Evolutionary conservation across 2,888 invertebrate species (phyloP).

Genomic region (Diachrysia chrysitis): DNA sequence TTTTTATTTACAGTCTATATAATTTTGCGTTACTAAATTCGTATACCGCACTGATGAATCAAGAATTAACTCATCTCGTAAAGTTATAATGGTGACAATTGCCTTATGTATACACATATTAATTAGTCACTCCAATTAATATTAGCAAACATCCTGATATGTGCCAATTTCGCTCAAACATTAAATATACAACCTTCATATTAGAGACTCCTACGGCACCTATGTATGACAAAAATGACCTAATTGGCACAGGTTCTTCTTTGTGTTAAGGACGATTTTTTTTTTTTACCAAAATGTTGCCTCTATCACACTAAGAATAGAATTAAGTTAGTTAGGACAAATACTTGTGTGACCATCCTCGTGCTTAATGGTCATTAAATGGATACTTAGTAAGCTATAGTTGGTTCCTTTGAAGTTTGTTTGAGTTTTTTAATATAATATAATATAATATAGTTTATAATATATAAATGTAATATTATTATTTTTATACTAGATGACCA

Average conservation of each 20-base stretch:
- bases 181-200: background rate
- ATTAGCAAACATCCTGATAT: conserved; percentile 36
- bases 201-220: background rate
- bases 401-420: background rate
- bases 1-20: too few species aligned
- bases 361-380: background rate
- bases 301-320: too few species aligned
- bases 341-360: background rate
- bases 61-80: conserved; percentile 19
- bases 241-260: background rate
- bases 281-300: too few species aligned
- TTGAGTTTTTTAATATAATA: background rate
- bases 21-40: too few species aligned
- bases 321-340: too few species aligned
- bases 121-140: conserved; percentile 44
- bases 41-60: background rate
- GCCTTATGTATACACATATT: conserved; percentile 30
- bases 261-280: too few species aligned
- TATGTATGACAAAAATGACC: background rate
- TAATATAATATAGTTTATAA: too few species aligned
- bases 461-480: too few species aligned
- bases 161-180: conserved; percentile 10
- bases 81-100: conserved; percentile 40
- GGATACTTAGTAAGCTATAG: background rate
- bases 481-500: too few species aligned